These are phyloP conservation scores for Amblyopsis hoosieri DNA, from an alignment of 2,797 vertebrate genomes.

Conservation along the genomic window DNA sequence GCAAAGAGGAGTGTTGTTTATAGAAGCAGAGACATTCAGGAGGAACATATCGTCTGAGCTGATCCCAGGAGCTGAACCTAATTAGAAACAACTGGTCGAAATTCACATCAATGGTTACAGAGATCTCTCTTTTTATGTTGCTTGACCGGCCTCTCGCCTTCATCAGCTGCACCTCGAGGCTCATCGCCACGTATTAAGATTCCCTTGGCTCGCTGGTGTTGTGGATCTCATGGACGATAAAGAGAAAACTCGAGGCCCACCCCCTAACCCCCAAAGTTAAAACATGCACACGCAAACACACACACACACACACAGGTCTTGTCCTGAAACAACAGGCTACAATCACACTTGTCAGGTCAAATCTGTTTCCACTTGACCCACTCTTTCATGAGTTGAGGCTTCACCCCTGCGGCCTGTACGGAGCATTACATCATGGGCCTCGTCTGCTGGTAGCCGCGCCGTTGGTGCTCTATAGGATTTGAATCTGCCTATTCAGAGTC, in stretches of 20 bases:
- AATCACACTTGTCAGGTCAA: constrained; percentile 71
- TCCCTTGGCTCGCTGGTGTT: constrained; percentile 49
- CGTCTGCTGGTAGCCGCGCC: constrained; percentile 54
- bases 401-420: constrained; percentile 59
- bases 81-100: constrained; percentile 82
- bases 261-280: constrained; percentile 47
- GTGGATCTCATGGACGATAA: constrained; percentile 67
- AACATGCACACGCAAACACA: constrained; percentile 6
- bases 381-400: constrained; percentile 69
- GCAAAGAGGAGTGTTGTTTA: constrained; percentile 75
- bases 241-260: constrained; percentile 56
- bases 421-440: constrained; percentile 74
- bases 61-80: constrained; percentile 78
- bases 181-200: constrained; percentile 71
- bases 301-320: constrained; percentile 27
- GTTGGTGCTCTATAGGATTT: constrained; percentile 51
- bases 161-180: constrained; percentile 75
- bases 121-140: constrained; percentile 76
- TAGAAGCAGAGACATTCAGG: constrained; percentile 79
- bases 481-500: constrained; percentile 61
- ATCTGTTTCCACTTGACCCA: constrained; percentile 75
- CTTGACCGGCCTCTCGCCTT: constrained; percentile 70
- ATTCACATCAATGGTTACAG: constrained; percentile 72
- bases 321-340: constrained; percentile 64
- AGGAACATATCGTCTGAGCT: constrained; percentile 77